phyloP scores from a whole-genome alignment of 2,888 invertebrate species.

The Patella depressa region DNA sequence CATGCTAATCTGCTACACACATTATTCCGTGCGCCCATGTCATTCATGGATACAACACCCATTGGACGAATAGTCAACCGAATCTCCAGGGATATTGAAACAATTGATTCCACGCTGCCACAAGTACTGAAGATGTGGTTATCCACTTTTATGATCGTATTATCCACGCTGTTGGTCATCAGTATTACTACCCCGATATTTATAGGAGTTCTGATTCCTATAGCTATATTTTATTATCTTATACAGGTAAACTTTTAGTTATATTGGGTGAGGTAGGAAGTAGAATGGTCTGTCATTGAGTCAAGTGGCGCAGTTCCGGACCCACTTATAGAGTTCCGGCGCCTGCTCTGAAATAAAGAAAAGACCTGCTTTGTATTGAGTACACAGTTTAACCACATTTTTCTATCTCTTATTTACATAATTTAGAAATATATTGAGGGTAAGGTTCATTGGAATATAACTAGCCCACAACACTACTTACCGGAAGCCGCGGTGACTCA shows the following conservation, averaged over 20 bases:
- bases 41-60: conserved; percentile 59
- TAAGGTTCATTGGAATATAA: too few relatives aligned
- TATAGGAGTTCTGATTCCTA: conserved; percentile 41
- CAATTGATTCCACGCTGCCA: conserved; percentile 39
- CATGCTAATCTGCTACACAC: conserved; percentile 27
- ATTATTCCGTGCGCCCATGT: conserved; percentile 44
- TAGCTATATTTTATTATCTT: conserved; percentile 42
- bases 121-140: conserved; percentile 20
- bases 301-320: too few relatives aligned
- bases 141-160: conserved; percentile 26
- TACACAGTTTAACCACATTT: too few relatives aligned
- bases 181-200: conserved; percentile 50
- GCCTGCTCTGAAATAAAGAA: too few relatives aligned
- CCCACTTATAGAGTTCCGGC: too few relatives aligned
- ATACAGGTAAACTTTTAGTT: conserved; percentile 40
- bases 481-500: too few relatives aligned
- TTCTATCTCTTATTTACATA: too few relatives aligned
- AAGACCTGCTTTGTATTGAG: too few relatives aligned
- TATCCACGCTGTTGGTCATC: conserved; percentile 42
- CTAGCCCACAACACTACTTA: too few relatives aligned
- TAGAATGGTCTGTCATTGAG: too few relatives aligned
- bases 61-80: conserved; percentile 54
- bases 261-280: too few relatives aligned
- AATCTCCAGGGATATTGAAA: conserved; percentile 53
- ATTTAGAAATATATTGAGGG: too few relatives aligned